Base-by-base conservation (phyloP, 2,113 vertebrate genomes). In the Reinhardtius hippoglossoides region DNA sequence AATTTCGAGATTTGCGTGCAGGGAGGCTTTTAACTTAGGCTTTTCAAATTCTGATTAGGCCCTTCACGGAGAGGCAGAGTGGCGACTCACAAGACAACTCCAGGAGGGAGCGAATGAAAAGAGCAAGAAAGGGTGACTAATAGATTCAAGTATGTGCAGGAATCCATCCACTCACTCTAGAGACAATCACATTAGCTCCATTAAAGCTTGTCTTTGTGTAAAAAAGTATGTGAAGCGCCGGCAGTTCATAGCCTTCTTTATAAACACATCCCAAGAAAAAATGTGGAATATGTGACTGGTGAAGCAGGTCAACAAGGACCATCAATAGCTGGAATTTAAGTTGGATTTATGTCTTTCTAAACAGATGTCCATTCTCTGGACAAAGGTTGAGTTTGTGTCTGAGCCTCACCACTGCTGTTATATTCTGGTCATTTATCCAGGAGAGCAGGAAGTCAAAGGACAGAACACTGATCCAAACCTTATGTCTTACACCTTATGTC, bases 221-320 rank as follows among this genome's bases (percentile, higher is more conserved):
- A 71, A 67, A 65, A 58, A 18, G 44, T 9, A 72, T 46, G 48
- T 46, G 60, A 74, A 83, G 88, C 13, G 9, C 62, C 14, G 69
- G 62, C 48, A 59, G 80, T 89, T 90, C 83, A 87, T 40, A 81
- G 81, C 20, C 57, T 58, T 65, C 81, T 31, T 31, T 83, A 81
- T 91, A 92, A 92, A 93, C 90, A 93, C 79, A 77, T 74, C 54
- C 24, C 68, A 50, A 16, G 87, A 54, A 85, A 86, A 91, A 89
- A 92, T 91, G 84, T 81, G 48, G 77, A 90, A 44, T 81, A 90
- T 90, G 88, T 69, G 87, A 42, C 70, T 76, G 77, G 37, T 72
- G 77, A 13, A 61, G 84, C 64, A 23, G 65, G 59, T 86, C 82
- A 76, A 82, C 81, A 62, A 64, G 68, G 74, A 60, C 70, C 78